Evolutionary conservation across 2,797 vertebrate species (phyloP), one percentile per base, ranked within the genome.

Genomic region (Florisuga fusca): DNA sequence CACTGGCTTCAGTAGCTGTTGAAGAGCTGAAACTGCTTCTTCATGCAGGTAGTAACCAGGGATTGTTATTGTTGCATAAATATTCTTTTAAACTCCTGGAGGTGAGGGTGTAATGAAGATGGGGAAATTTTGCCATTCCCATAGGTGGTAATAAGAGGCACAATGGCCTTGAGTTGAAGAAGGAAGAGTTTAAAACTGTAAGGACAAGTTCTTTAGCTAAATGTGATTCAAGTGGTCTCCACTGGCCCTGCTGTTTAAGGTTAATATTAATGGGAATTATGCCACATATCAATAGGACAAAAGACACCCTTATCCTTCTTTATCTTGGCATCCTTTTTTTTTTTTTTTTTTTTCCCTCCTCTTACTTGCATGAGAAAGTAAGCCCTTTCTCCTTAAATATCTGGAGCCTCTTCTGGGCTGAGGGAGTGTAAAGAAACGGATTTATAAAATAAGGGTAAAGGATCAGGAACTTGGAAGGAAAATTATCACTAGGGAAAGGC

Each of bases 401-500:
- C 83, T 59, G 45, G 22, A 50, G 23, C 59, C 16, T 86, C 46
- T 78, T 69, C 76, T 93, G 46, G 48, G 74, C n/a, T 73, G 59
- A 76, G 59, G 61, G 71, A 76, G 31, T 64, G 55, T 87, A 23
- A 94, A 93, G 43, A 78, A 83, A 68, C 22, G 72, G 38, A 55
- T 87, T 90, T 94, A 89, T 93, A 89, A 90, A 90, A 59, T 69
- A 87, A 87, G 59, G 81, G 53, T 73, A 46, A 90, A 78, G 62
- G 78, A 92, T 90, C 58, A 87, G 91, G 76, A 88, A 68, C 86
- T 95, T 86, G 54, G 77, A 93, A 93, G 74, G 80, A 93, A 89
- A 94, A 82, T 33, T 63, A 78, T 89, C 73, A 15, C 75, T 61
- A 82, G 78, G 92, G 82, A 89, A 86, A 84, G 75, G 69, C 38